Evolutionary conservation across 2,888 invertebrate genomes (phyloP), one percentile per base, ranked within the genome.

Genomic region (Drosophila formosana): DNA sequence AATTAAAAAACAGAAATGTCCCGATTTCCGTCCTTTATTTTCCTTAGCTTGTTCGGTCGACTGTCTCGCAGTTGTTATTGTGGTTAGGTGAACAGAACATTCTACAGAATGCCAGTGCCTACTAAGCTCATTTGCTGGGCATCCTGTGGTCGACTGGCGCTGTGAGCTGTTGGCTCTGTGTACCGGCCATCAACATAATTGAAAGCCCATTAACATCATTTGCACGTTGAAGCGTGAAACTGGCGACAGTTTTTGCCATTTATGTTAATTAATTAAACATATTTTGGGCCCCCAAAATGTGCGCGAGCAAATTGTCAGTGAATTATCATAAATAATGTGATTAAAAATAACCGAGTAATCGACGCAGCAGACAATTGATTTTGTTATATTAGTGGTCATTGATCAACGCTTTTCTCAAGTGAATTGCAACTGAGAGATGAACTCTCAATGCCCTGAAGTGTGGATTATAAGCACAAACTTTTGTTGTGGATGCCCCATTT

Each of bases 211-310:
- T 83, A 77, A 88, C 83, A 80, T 76, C 70, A 70, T 71, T 82
- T 78, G 68, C 64, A 67, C 67, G 50, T 50, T 82, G 80, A 66
- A 74, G 87, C 80, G 82, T 71, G 51, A 76, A 82, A 71, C 74
- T 65, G 70, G 68, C 66, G 73, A 79, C 82, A 85, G 50, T 71
- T 79, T 62, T 67, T 58, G 55, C 9, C 32, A 73, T 76, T 88
- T 85, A 69, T 86, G 80, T 82, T 86, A 80, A 83, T 86, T 88
- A 88, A 80, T 82, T 88, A 82, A 74, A 82, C 63, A 72, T 65
- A 72, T 69, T 84, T 69, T 39, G 63, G 34, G 46, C 43, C 39
- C 47, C 47, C 39, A 53, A 74, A 68, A 50, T 41, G 41, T 43
- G n/a, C 5, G 52, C 4, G 64, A 66, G 37, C 37, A 53, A 63